Base-by-base conservation (phyloP, 2,888 invertebrate species). In the Stratiomys singularior region DNA sequence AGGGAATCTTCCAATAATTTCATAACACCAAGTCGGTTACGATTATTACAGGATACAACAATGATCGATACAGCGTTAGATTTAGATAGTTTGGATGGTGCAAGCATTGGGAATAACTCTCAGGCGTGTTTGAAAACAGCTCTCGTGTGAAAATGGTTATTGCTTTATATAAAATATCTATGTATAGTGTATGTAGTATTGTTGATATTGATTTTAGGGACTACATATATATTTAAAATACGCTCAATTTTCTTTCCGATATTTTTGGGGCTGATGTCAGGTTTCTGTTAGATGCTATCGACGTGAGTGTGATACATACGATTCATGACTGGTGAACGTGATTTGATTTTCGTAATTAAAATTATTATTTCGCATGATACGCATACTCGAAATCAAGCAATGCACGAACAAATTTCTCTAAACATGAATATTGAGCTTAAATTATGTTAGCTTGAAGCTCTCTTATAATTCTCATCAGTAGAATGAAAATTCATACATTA, bases 31-130 rank as follows among this genome's bases (percentile, higher is more conserved):
- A 93, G 93, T 86, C 90, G 93, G 81, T 89, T 95, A 85, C 91
- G 93, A 82, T 89, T 94, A 83, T 89, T 95, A 83, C 94, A 94
- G 85, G 94, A 95, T 88, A 95, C 95, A 78, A 95, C 95, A 74
- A 95, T 95, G 95, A 95, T 96, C 84, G 95, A 95, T 87, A 95
- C 95, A 77, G 95, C 95, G 78, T 89, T 96, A 81, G 96, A 96
- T 89, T 90, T 96, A 84, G 96, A 96, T 88, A 95, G 95, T 82
- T 89, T 95, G 82, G 95, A 95, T 84, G 93, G 93, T 81, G 91
- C 92, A 46, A 92, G 91, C 83, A 89, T 92, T 81, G 92, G 92
- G 79, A 90, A 91, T 80, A 91, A 90, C 82, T 92, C 92, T 83
- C 92, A 92, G 83, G 90, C 90, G 27, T 92, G 92, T 81, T 88